Evolutionary conservation across 2,113 vertebrate genomes (phyloP).

Genomic region (Hydropotes inermis): DNA sequence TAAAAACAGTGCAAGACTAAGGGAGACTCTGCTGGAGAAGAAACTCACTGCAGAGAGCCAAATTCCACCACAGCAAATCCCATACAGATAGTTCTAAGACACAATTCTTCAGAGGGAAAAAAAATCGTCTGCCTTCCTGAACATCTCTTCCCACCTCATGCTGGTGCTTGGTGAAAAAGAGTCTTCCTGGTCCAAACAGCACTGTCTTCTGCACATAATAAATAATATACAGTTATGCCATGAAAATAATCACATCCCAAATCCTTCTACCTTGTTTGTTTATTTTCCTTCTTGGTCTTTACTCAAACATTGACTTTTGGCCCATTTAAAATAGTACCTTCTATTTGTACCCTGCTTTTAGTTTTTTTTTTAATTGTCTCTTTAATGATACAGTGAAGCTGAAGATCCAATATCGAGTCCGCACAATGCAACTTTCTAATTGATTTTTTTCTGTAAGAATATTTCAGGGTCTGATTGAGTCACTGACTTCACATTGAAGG

Average conservation of each 20-base stretch:
- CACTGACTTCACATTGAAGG: neutral
- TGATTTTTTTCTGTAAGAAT: neutral
- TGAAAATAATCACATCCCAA: neutral
- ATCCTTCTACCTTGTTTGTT: neutral
- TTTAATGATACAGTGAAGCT: neutral
- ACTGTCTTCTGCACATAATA: neutral
- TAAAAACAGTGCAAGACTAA: neutral
- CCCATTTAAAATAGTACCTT: neutral
- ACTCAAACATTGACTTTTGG: neutral
- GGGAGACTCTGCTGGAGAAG: neutral
- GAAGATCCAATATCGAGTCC: neutral
- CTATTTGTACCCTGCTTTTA: neutral
- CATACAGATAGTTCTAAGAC: neutral
- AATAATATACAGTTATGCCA: neutral
- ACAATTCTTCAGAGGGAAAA: neutral
- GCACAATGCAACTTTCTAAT: neutral
- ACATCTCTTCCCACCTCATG: neutral
- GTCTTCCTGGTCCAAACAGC: neutral
- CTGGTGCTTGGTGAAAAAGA: neutral
- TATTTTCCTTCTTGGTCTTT: neutral
- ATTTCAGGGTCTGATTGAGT: neutral
- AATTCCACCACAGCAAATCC: neutral
- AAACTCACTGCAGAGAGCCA: neutral
- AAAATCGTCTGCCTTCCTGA: neutral
- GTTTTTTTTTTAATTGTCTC: neutral